Base-by-base conservation (phyloP, 53 echinoderm and acorn worm species). In the Mesocentrotus franciscanus region DNA sequence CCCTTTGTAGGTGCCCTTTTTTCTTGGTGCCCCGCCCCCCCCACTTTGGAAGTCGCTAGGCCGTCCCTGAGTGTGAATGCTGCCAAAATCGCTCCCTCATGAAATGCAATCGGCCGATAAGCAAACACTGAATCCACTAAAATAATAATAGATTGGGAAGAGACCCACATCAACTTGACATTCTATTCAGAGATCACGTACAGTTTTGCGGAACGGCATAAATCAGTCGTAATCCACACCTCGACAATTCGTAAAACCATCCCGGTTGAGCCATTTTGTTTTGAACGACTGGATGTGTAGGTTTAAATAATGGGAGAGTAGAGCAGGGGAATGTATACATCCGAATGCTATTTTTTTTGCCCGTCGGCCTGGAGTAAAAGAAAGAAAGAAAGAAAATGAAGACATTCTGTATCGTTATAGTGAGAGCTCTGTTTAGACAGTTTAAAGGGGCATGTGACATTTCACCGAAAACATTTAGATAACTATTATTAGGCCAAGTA, bases 101-200 rank as follows among this genome's bases (percentile, higher is more conserved):
- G 18, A 27, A 57, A 57, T 18, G 32, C 87, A 87, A 57, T 11
- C 57, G 13, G 34, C 9, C 58, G n/a, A 87, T 57, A 87, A 2
- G 15, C 87, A 87, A 87, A 59, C 59, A 87, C 27, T 26, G 58
- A 58, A 87, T n/a, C 58, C 58, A 12, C 56, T n/a, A 87, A 84
- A 29, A 87, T 85, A 58, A 58, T 27, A 87, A 59, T 56, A 87
- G 59, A 87, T 58, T 36, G 0, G 8, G 87, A 56, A 29, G 56
- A 27, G 39, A 10, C 87, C n/a, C 1, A 59, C 87, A 56, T 87
- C 87, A 3, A n/a, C 87, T 87, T 87, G 87, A 87, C 58, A 87
- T 87, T n/a, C 87, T 58, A 87, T 87, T 87, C n/a, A 87, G 87
- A 29, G 87, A 87, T 87, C 87, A 87, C 87, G 87, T 87, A 87